phyloP scores from a whole-genome alignment of 2,113 vertebrate species.

The Oncorhynchus masou region DNA sequence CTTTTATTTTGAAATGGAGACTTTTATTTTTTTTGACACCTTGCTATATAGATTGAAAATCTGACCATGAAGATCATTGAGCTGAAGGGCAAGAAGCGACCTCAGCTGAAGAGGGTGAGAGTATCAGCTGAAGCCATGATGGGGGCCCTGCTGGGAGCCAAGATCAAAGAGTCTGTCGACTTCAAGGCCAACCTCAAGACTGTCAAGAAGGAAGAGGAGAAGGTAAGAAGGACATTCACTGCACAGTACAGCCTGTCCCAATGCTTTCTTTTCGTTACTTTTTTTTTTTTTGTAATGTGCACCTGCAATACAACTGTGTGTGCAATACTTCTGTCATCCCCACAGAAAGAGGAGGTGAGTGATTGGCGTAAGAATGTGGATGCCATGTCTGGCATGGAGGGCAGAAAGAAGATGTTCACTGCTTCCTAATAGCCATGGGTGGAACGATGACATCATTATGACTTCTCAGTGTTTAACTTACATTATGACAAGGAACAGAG shows the following conservation, averaged over 20 bases:
- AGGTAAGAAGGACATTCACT: conserved; percentile 48
- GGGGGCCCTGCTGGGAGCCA: conserved; percentile 73
- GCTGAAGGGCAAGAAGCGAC: conserved; percentile 80
- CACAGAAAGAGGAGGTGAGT: conserved; percentile 73
- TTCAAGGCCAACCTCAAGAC: conserved; percentile 79
- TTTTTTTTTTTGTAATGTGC: neutral
- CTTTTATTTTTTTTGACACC: neutral
- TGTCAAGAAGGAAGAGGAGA: conserved; percentile 79
- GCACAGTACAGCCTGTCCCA: neutral
- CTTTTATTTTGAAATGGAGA: neutral
- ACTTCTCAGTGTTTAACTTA: conserved; percentile 16
- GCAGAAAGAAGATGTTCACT: conserved; percentile 76
- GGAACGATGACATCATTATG: conserved; percentile 6
- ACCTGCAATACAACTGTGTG: neutral
- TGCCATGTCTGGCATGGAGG: conserved; percentile 79
- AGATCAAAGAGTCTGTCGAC: conserved; percentile 76
- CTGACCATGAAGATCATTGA: conserved; percentile 76
- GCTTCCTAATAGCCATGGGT: conserved; percentile 25
- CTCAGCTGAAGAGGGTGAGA: conserved; percentile 73
- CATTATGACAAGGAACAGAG: neutral
- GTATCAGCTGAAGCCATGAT: conserved; percentile 81
- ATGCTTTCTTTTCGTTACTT: no score
- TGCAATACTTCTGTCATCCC: neutral
- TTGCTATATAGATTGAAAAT: conserved; percentile 17
- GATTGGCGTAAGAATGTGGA: conserved; percentile 81